Conservation (phyloP, 23 tunicate species). For the Trididemnum miniatum region DNA sequence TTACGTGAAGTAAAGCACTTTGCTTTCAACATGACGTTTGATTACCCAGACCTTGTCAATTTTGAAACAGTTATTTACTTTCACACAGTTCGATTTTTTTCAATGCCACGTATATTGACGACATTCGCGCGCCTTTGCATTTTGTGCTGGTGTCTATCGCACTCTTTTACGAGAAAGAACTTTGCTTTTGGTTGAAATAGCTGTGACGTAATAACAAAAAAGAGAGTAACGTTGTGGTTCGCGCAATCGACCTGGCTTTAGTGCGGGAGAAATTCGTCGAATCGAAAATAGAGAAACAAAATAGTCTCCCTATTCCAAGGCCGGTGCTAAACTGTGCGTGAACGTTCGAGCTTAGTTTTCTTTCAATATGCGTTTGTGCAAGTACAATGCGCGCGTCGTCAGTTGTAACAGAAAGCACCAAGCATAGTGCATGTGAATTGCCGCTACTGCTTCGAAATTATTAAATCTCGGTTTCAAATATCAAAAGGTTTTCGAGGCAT, state of each 20-base stretch:
- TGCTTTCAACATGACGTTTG: no score
- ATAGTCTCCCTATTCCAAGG: not conserved
- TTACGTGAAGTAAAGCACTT: no score
- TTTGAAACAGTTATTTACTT: no score
- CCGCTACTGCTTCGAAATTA: no score
- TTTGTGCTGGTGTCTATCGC: not conserved
- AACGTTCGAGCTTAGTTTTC: not conserved
- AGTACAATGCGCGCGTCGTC: not conserved
- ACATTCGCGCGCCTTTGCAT: not conserved
- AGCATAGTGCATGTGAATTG: no score
- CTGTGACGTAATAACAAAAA: not conserved
- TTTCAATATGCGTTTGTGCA: not conserved
- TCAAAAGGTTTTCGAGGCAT: no score
- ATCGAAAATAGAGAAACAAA: constrained; percentile 9
- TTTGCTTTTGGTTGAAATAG: constrained; percentile 6
- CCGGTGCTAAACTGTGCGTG: not conserved
- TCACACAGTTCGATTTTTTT: no score
- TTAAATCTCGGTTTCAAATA: no score
- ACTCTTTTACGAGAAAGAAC: constrained; percentile 1
- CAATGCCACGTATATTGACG: not conserved
- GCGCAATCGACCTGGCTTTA: not conserved
- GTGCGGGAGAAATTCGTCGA: not conserved
- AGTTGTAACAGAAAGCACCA: no score
- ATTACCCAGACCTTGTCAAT: no score
- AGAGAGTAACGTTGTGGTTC: not conserved